Evolutionary conservation across 2,797 vertebrate species (phyloP).

Genomic region (Brachyrhaphis roseni): DNA sequence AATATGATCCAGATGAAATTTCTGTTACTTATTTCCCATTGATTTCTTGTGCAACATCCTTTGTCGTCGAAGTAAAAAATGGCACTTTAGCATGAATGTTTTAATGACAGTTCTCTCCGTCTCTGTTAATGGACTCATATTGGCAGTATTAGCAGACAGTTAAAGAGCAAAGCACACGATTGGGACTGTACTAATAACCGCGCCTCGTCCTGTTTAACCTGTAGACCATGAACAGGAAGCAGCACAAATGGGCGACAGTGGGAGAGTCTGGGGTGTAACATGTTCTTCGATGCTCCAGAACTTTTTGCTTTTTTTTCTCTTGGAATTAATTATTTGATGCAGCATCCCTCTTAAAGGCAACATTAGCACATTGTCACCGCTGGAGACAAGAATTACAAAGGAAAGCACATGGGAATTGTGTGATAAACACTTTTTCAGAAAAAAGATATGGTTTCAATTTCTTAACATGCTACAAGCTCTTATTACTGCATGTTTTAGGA

Average conservation of each 20-base stretch:
- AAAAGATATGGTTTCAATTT: not conserved
- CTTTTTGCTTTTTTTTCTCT: not conserved
- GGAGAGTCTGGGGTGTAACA: not conserved
- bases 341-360: not conserved
- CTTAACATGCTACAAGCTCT: not conserved
- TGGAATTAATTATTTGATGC: not conserved
- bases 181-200: not conserved
- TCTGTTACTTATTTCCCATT: conserved; percentile 10
- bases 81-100: conserved; percentile 25
- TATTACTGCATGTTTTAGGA: not conserved
- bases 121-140: not conserved
- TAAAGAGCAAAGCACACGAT: not conserved
- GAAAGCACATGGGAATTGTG: not conserved
- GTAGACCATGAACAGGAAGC: not conserved
- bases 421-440: not conserved
- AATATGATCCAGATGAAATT: conserved; percentile 24
- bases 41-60: not conserved
- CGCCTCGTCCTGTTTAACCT: not conserved
- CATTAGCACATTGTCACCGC: not conserved
- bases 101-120: conserved; percentile 12
- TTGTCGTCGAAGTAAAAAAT: conserved; percentile 9
- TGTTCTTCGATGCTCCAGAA: not conserved
- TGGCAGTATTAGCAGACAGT: not conserved
- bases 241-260: not conserved
- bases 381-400: not conserved